Conservation (phyloP, 2,888 invertebrate genomes). For the Masnerella sp. region DNA sequence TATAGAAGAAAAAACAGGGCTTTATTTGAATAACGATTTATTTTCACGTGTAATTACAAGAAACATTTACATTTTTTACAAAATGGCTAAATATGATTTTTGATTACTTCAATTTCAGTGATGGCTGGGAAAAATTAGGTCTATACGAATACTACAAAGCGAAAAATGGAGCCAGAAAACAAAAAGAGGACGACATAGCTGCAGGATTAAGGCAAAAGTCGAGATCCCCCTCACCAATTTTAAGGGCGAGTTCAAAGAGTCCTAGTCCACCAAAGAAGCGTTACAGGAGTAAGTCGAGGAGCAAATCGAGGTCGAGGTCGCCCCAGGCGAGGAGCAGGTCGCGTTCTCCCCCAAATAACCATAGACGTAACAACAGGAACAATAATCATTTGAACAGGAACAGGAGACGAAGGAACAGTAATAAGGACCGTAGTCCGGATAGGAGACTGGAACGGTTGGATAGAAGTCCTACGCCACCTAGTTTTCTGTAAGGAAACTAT, state of each 20-base stretch:
- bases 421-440: constrained; percentile 75
- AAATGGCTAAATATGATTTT: no score
- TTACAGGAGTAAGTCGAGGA: constrained; percentile 84
- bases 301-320: constrained; percentile 79
- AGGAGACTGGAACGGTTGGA: constrained; percentile 74
- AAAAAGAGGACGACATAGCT: constrained; percentile 90
- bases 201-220: constrained; percentile 86
- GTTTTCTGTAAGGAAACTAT: constrained; percentile 83
- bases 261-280: constrained; percentile 86
- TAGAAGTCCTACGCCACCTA: constrained; percentile 84
- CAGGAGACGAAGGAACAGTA: constrained; percentile 77
- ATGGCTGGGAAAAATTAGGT: constrained; percentile 99
- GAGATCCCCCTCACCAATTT: constrained; percentile 88
- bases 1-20: no score
- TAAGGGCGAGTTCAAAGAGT: constrained; percentile 85
- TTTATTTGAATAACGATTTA: no score
- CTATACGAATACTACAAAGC: constrained; percentile 98
- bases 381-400: constrained; percentile 77
- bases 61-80: no score
- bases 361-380: constrained; percentile 73
- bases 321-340: constrained; percentile 78
- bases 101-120: no score
- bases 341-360: constrained; percentile 75
- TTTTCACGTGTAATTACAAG: no score
- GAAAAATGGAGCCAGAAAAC: constrained; percentile 93